A percentile compares a stretch with the other conserved stretches of the same genome.
phyloP scores from a whole-genome alignment of 2,113 vertebrate genomes.

The Anseranas semipalmata region DNA sequence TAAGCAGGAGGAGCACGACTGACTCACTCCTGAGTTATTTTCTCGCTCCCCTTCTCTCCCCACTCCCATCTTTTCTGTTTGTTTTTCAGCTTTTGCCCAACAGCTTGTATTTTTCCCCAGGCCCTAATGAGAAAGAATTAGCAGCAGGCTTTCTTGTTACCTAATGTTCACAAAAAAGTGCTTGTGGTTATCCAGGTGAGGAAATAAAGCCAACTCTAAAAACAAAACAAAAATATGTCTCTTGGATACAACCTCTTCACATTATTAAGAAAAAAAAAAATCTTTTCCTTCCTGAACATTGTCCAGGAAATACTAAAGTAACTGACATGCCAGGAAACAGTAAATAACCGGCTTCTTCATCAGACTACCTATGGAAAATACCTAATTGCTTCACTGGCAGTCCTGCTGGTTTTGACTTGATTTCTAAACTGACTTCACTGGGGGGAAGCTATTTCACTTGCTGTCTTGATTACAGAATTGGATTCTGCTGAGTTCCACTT shows the following conservation, averaged over 20 bases:
- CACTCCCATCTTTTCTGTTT: constrained; percentile 28
- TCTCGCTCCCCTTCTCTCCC: constrained; percentile 48
- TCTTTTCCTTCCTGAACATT: neutral
- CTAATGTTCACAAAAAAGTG: constrained; percentile 27
- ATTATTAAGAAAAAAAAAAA: neutral
- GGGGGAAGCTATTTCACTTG: neutral
- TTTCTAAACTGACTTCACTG: neutral
- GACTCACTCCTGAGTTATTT: constrained; percentile 72
- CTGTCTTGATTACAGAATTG: neutral
- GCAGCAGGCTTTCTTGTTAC: constrained; percentile 18
- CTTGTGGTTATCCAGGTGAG: constrained; percentile 39
- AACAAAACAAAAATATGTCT: neutral
- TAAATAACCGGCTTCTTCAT: constrained; percentile 22
- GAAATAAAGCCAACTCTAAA: neutral
- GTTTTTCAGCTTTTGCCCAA: constrained; percentile 53
- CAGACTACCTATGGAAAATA: neutral
- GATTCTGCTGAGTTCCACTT: neutral
- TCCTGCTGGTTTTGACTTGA: neutral
- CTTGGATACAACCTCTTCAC: neutral
- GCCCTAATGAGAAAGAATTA: constrained; percentile 7
- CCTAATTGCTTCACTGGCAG: neutral
- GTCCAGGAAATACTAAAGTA: neutral
- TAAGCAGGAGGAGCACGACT: constrained; percentile 71
- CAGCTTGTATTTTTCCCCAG: constrained; percentile 34
- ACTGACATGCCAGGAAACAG: neutral